Evolutionary conservation across 2,888 invertebrate species (phyloP).

Genomic region (Morpho achilles): DNA sequence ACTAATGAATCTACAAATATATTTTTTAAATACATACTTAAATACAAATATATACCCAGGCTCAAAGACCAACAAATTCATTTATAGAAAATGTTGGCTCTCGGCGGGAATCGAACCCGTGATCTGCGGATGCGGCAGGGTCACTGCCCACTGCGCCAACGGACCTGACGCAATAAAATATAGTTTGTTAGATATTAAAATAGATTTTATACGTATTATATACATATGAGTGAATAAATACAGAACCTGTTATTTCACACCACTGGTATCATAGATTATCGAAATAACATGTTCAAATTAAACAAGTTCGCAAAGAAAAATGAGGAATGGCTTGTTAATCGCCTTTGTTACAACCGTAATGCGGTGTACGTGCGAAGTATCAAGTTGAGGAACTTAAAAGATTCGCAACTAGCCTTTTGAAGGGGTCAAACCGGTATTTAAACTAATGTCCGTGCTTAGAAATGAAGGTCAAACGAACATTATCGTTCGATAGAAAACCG

Average conservation of each 20-base stretch:
- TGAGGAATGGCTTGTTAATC: slow-evolving; percentile 69
- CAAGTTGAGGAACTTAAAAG: slow-evolving; percentile 46
- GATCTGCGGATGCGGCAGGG: too few relatives aligned
- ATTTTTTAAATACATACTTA: too few relatives aligned
- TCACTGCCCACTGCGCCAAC: too few relatives aligned
- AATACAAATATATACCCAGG: too few relatives aligned
- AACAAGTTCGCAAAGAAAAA: slow-evolving; percentile 36
- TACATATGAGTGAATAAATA: not conserved
- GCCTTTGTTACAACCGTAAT: slow-evolving; percentile 54
- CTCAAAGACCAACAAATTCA: too few relatives aligned
- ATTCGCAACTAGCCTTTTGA: slow-evolving; percentile 32
- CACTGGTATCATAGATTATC: slow-evolving; percentile 37
- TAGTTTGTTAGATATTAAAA: too few relatives aligned
- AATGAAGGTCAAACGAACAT: slow-evolving; percentile 28
- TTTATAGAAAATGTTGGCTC: too few relatives aligned
- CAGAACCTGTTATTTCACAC: slow-evolving; percentile 6
- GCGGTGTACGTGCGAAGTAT: slow-evolving; percentile 52
- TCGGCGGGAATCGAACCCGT: too few relatives aligned
- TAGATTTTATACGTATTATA: too few relatives aligned
- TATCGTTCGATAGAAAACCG: slow-evolving; percentile 28
- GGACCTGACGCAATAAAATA: too few relatives aligned
- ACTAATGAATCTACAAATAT: too few relatives aligned
- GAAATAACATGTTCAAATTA: slow-evolving; percentile 38
- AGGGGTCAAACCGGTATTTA: slow-evolving; percentile 29
- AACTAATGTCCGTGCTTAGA: slow-evolving; percentile 25